Percentiles rank a stretch among this genome's conserved stretches.
phyloP scores from a whole-genome alignment of 2,888 invertebrate genomes.

The Thera britannica region DNA sequence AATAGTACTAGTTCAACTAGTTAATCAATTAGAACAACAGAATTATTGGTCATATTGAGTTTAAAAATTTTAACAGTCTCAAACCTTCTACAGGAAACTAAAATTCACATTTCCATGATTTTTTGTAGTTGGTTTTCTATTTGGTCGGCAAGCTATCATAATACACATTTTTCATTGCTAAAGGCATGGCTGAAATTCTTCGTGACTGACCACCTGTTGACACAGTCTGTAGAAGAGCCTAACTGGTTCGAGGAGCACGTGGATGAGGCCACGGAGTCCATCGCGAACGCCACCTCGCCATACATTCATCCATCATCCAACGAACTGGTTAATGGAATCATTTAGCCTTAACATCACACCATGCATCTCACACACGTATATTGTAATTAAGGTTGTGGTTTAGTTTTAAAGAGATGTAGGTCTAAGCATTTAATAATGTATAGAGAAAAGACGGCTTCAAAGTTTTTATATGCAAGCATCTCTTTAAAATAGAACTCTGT shows the following conservation, averaged over 20 bases:
- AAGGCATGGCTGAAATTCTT: constrained; percentile 85
- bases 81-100: background rate
- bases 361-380: constrained; percentile 59
- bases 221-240: constrained; percentile 79
- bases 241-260: constrained; percentile 75
- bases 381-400: constrained; percentile 57
- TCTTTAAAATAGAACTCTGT: constrained; percentile 60
- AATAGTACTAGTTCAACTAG: background rate
- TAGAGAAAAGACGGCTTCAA: constrained; percentile 24
- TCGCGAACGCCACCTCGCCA: constrained; percentile 64
- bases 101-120: background rate
- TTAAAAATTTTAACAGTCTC: background rate
- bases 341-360: constrained; percentile 65
- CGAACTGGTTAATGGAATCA: constrained; percentile 81
- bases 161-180: constrained; percentile 70
- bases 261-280: constrained; percentile 70
- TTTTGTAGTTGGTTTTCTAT: constrained; percentile 23
- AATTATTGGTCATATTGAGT: background rate
- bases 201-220: constrained; percentile 81
- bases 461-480: constrained; percentile 44
- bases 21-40: background rate
- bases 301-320: constrained; percentile 74
- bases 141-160: constrained; percentile 16
- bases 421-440: constrained; percentile 47
- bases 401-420: constrained; percentile 66